Evolutionary conservation across 2,797 vertebrate genomes (phyloP).

Genomic region (Eidolon dupreanum): DNA sequence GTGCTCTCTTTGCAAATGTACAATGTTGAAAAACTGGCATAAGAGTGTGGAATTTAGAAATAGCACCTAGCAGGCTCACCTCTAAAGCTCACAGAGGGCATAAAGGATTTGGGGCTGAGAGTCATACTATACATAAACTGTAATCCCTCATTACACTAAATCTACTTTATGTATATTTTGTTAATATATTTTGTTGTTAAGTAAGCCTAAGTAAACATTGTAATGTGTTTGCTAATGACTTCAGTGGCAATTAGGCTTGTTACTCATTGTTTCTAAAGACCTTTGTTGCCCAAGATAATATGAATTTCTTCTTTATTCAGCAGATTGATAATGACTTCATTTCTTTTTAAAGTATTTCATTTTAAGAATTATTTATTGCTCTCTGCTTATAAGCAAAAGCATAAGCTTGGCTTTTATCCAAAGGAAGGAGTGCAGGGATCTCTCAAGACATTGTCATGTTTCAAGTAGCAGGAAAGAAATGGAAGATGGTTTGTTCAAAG

Average conservation of each 20-base stretch:
- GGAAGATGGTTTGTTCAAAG: not conserved
- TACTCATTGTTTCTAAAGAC: constrained; percentile 66
- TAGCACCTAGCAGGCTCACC: not conserved
- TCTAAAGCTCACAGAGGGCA: not conserved
- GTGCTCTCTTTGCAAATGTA: not conserved
- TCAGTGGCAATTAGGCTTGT: constrained; percentile 55
- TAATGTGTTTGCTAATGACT: constrained; percentile 70
- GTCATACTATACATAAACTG: not conserved
- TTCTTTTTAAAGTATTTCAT: constrained; percentile 63
- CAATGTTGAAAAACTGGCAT: not conserved
- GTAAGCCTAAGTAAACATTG: constrained; percentile 59
- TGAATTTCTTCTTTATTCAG: constrained; percentile 65
- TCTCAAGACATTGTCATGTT: not conserved
- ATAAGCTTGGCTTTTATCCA: constrained; percentile 4
- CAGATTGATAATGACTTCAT: constrained; percentile 65
- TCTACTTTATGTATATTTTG: not conserved
- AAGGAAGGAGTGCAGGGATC: not conserved
- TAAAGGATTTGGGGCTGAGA: not conserved
- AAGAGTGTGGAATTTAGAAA: not conserved
- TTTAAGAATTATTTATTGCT: constrained; percentile 63
- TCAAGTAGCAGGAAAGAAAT: not conserved
- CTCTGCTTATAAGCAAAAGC: constrained; percentile 53
- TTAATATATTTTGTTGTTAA: constrained; percentile 51
- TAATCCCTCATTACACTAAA: constrained; percentile 44
- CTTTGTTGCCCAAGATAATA: constrained; percentile 51